Evolutionary conservation across 1,140 invertebrate species (phyloP).

Genomic region (Drosophila grimshawi): DNA sequence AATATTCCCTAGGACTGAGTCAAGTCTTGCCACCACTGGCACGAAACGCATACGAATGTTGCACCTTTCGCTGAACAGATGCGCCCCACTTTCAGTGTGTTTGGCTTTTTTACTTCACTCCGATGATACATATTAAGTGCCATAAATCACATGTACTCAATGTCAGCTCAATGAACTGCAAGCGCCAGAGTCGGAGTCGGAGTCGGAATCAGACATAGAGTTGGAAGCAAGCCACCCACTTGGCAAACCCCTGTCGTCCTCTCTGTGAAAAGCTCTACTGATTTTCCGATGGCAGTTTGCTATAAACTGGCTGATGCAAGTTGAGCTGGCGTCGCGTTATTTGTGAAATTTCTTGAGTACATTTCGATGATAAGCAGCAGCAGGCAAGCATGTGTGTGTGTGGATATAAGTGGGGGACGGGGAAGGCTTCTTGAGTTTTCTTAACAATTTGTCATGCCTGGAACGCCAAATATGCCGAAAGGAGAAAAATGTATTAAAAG

Average conservation of each 20-base stretch:
- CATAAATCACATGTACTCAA: conserved; percentile 82
- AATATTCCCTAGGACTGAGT: too few relatives aligned
- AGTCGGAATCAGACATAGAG: background rate
- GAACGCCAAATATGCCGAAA: conserved; percentile 80
- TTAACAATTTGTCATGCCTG: conserved; percentile 83
- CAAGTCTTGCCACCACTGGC: background rate
- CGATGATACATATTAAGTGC: conserved; percentile 49
- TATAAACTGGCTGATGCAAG: conserved; percentile 42
- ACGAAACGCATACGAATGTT: conserved; percentile 15
- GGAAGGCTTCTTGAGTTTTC: conserved; percentile 64
- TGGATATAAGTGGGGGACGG: background rate
- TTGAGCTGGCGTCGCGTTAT: conserved; percentile 73
- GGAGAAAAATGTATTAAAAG: conserved; percentile 80
- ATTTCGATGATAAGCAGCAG: conserved; percentile 76
- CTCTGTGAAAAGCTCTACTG: background rate
- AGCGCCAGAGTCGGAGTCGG: conserved; percentile 15
- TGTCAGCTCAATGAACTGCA: conserved; percentile 81
- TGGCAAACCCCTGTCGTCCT: background rate
- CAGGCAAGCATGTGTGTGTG: conserved; percentile 21
- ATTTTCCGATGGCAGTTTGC: conserved; percentile 23
- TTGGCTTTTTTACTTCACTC: conserved; percentile 3
- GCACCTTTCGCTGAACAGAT: conserved; percentile 37
- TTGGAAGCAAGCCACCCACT: background rate
- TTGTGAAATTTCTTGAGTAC: conserved; percentile 81
- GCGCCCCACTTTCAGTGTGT: background rate